Evolutionary conservation across 1,140 invertebrate genomes (phyloP), one percentile per base, ranked within the genome.

Genomic region (Bombus consobrinus): DNA sequence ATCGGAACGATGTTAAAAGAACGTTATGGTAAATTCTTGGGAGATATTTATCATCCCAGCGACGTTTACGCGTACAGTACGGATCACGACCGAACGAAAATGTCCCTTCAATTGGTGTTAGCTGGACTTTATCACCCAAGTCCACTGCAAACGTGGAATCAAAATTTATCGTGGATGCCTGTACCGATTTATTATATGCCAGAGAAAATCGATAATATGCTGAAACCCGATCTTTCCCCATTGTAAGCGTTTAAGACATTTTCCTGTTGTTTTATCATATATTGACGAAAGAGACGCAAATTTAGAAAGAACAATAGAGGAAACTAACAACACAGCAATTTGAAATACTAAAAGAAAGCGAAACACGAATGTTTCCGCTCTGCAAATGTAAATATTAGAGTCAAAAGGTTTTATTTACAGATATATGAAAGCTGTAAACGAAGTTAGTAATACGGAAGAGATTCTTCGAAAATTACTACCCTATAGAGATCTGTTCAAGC

Each of bases 31-130:
- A 88, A 94, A 47, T 96, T 96, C 87, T 90, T 96, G 73, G 95
- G 95, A 66, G 90, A 94, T 68, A 91, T 94, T 74, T 96, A 96
- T 83, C 90, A 93, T 86, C 93, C 94, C 0, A 47, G 93, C 34
- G 95, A 96, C 79, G 94, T 96, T 22, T 92, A 91, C 3, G 92
- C 95, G 13, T 89, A 94, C 0, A 96, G 95, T 8, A 95, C 96
- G 2, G 95, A 96, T 81, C 95, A 92, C 77, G 95, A 95, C 34
- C 93, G 96, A 15, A 97, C 96, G 1, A 96, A 96, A 92, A 96
- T 96, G 96, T 96, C 95, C 6, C 95, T 94, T 1, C 92, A 96
- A 47, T 92, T 96, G 4, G 95, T 96, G 6, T 88, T 97, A 32
- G 95, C 96, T 1, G 96, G 95, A 3, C 86, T 97, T 75, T 96